Evolutionary conservation across 2,888 invertebrate species (phyloP), one percentile per base, ranked within the genome.

Genomic region (Stenoptilia bipunctidactyla): DNA sequence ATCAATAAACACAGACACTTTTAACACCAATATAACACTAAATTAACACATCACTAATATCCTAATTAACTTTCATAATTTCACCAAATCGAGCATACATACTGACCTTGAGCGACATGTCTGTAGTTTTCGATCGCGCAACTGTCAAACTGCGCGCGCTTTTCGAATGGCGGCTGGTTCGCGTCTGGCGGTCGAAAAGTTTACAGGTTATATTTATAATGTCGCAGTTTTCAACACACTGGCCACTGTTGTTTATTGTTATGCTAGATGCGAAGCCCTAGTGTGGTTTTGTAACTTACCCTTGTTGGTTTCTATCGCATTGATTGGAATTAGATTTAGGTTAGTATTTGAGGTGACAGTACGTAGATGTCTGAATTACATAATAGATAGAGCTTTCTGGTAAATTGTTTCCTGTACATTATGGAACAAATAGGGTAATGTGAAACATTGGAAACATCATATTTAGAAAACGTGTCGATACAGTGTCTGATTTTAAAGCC

Each of bases 21-120:
- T n/a, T 30, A 30, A 30, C 30, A 30, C 15, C 2, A n/a, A 36
- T 36, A 12, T 15, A 35, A 40, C 14, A 36, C 35, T 13, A 39
- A 10, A n/a, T 13, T 35, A 25, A 34, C 34, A 36, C 25, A 40
- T 33, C 37, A 8, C 34, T 30, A 14, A 14, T 8, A 37, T 6
- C 14, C 15, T 36, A 15, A 36, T 36, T 33, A 15, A 8, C 34
- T 13, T 13, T 37, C 13, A 34, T 13, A 14, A 39, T 25, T 39
- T 34, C 1, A 15, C 48, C 45, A 52, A 50, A 8, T 20, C 20
- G 20, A 8, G 20, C 20, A 20, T n/a, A 55, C 50, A n/a, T 50
- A 73, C 80, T 67, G 56, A 82, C 82, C 82, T 82, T 80, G 52
- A 79, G 65, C 72, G 70, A 71, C 82, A 82, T 82, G 30, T 30